phyloP scores from a whole-genome alignment of 2,797 vertebrate genomes.

The Pogoniulus pusillus region DNA sequence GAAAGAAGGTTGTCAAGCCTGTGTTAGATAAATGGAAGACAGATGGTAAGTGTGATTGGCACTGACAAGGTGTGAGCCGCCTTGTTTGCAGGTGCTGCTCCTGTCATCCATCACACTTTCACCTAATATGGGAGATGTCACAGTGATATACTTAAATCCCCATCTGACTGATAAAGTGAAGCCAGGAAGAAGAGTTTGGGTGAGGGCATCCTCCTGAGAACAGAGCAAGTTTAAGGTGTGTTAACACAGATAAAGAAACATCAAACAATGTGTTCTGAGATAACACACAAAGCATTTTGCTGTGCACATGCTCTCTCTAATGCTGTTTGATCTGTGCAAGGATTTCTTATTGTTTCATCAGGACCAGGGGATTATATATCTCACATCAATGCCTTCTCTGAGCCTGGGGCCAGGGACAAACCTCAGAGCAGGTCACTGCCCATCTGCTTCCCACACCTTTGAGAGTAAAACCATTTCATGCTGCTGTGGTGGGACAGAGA shows the following conservation, averaged over 20 bases:
- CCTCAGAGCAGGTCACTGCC: background rate
- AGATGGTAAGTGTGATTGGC: conserved; percentile 79
- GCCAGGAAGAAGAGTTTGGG: conserved; percentile 16
- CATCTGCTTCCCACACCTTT: background rate
- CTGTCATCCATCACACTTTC: conserved; percentile 87
- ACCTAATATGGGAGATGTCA: conserved; percentile 81
- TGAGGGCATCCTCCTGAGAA: background rate
- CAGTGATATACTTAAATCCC: conserved; percentile 50
- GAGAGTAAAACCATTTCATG: background rate
- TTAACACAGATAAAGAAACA: background rate
- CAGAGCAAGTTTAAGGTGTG: background rate
- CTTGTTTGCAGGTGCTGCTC: conserved; percentile 77
- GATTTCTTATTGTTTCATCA: background rate
- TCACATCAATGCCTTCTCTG: background rate
- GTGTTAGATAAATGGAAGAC: conserved; percentile 78
- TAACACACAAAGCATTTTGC: background rate
- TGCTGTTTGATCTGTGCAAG: background rate
- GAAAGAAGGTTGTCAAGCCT: conserved; percentile 70
- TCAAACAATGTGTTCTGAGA: background rate
- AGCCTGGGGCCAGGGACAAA: background rate
- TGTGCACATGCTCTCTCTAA: background rate
- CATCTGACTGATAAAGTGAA: conserved; percentile 36
- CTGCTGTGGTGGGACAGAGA: background rate
- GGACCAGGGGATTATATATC: background rate
- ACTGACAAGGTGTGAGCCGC: conserved; percentile 77